Conservation (phyloP, 2,888 invertebrate species). For the Trimorus sp. region DNA sequence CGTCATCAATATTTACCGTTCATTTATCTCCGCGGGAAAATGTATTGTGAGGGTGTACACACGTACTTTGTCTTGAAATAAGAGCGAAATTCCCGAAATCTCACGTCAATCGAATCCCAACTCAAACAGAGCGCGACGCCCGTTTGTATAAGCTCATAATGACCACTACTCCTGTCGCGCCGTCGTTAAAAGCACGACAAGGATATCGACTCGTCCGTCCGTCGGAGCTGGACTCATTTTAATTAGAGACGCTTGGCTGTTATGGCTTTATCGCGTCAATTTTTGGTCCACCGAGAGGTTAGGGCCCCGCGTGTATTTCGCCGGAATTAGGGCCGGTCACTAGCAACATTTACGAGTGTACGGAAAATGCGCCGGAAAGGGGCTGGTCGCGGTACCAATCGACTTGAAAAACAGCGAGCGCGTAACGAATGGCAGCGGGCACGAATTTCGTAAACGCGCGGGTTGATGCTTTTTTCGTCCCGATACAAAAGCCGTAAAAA, state of each 20-base stretch:
- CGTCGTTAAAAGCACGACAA: conserved; percentile 52
- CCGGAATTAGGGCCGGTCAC: conserved; percentile 38
- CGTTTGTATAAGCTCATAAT: conserved; percentile 53
- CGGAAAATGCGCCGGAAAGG: conserved; percentile 18
- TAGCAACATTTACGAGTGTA: conserved; percentile 39
- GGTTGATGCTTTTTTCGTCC: too few species aligned
- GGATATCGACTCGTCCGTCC: conserved; percentile 31
- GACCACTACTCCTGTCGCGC: conserved; percentile 49
- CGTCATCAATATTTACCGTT: not conserved
- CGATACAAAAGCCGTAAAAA: too few species aligned
- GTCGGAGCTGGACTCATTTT: conserved; percentile 34
- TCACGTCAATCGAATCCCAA: conserved; percentile 29
- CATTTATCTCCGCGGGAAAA: not conserved
- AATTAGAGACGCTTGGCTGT: conserved; percentile 38
- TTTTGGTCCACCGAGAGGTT: conserved; percentile 35
- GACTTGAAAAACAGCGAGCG: conserved; percentile 15
- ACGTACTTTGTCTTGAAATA: conserved; percentile 23
- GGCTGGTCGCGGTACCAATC: conserved; percentile 27
- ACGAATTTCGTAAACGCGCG: too few species aligned
- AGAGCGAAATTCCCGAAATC: conserved; percentile 22
- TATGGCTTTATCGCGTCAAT: conserved; percentile 41
- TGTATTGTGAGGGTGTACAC: conserved; percentile 2
- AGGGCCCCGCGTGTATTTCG: conserved; percentile 32
- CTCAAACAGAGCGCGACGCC: conserved; percentile 50
- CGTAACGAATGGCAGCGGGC: too few species aligned